Base-by-base conservation (phyloP, 2,888 invertebrate genomes). In the Punctoribates punctum region DNA sequence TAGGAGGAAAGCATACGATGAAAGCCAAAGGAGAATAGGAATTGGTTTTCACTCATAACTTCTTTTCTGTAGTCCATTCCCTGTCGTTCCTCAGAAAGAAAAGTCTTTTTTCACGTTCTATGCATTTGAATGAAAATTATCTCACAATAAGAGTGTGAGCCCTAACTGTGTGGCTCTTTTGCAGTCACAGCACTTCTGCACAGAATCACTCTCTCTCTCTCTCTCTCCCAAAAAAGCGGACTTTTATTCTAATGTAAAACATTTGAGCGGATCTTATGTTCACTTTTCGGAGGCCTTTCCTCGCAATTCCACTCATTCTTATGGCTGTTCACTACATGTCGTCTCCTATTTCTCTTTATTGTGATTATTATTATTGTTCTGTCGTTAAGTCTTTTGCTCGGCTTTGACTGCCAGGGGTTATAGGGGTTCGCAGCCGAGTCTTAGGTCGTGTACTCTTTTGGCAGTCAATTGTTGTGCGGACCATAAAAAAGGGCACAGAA, bases 401-500 rank as follows among this genome's bases (percentile, higher is more conserved):
- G 60, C 27, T 27, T 60, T 27, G 5, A 2, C 15, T 34, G 17
- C n/a, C 9, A 15, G 17, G 15, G 25, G 25, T 17, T 11, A 34
- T 34, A 62, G 15, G 23, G 27, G 62, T 17, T 34, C 34, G 34
- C 1, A 2, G 27, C 1, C 9, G 27, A 70, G 70, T 23, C 70
- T 70, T 70, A 42, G 70, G 70, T 70, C 46, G 17, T 70, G 70
- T 70, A 70, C 27, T 62, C 70, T 70, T 70, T 70, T 70, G 70
- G 42, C 42, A 70, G 70, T 70, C 70, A 42, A 70, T 70, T 70
- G 70, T 70, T 70, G 65, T 57, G 23, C 25, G 34, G 62, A 62
- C 62, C 17, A 29, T 34, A 62, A 62, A 34, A 23, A 60, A 60
- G 27, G 15, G 25, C 15, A 54, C n/a, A n/a, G 60, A 60, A 60